Base-by-base conservation (phyloP, 1,140 invertebrate species). In the Dolichoris vasculosae region DNA sequence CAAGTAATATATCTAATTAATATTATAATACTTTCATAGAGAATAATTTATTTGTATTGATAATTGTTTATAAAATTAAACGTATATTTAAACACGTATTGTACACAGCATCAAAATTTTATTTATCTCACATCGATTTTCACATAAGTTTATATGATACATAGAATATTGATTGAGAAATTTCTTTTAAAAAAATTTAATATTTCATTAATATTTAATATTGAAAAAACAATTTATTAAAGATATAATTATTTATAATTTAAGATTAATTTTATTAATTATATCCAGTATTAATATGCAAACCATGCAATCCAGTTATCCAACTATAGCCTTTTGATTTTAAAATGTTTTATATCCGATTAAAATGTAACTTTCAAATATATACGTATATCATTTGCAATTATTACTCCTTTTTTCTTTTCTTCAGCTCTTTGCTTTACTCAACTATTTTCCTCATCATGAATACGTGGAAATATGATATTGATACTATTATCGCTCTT, bases 401-500 rank as follows among this genome's bases (percentile, higher is more conserved):
- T 69, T 69, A 69, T 15, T 43, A 3, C 69, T 73, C 40, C 23
- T 8, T 73, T 73, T 73, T 26, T 73, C 38, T 20, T 43, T 73
- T 73, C 67, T 73, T 26, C 23, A 20, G 0, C 69, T 43, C 38
- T 73, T 73, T 23, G 69, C 6, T 73, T 73, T 43, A 73, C 43
- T 43, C 26, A 43, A 73, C 38, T 73, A 43, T 43, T 73, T 73
- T 43, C 32, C 23, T 43, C 20, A 1, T 73, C 17, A 26, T 26
- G 69, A 23, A 26, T 73, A 40, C 38, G 26, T 43, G 0, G 69
- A 40, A 43, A 26, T 38, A 26, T 26, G 38, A 40, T 43, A 17
- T 73, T 38, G 38, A 73, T 73, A 73, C 40, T 73, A 73, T 73
- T 73, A 73, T 73, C 69, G 30, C 38, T 26, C 38, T 38, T 71